Evolutionary conservation across 1,140 invertebrate species (phyloP).

Genomic region (Leptopilina boulardi): DNA sequence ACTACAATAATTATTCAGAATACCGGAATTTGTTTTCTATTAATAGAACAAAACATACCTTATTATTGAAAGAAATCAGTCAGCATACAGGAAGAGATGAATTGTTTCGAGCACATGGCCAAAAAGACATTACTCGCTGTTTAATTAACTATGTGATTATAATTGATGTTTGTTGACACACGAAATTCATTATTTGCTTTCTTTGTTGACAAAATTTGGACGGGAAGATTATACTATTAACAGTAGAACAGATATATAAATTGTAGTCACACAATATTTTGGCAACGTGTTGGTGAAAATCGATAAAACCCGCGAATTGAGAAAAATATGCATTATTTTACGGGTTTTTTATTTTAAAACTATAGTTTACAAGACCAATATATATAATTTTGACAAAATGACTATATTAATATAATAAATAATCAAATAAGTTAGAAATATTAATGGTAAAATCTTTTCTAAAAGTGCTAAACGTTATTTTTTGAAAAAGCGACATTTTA

Average conservation of each 20-base stretch:
- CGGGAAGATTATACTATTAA: constrained; percentile 13
- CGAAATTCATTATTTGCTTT: not conserved
- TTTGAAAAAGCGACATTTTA: too few species aligned
- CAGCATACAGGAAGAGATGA: not conserved
- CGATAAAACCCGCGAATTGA: too few species aligned
- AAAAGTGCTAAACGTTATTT: too few species aligned
- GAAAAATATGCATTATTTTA: too few species aligned
- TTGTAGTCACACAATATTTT: too few species aligned
- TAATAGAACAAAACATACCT: not conserved
- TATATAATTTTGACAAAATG: too few species aligned
- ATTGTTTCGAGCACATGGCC: not conserved
- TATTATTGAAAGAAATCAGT: not conserved
- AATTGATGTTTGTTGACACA: constrained; percentile 8
- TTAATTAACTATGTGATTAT: not conserved
- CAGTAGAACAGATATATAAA: not conserved
- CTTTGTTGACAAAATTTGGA: not conserved
- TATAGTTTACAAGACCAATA: too few species aligned
- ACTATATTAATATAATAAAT: too few species aligned
- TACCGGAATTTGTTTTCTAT: not conserved
- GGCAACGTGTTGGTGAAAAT: too few species aligned
- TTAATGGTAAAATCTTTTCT: too few species aligned
- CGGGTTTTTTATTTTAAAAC: too few species aligned
- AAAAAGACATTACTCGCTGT: not conserved
- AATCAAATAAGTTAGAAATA: too few species aligned
- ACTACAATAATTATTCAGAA: not conserved